These are phyloP conservation scores for Agrochola circellaris DNA, from an alignment of 2,888 invertebrate species.

Conservation along the genomic window DNA sequence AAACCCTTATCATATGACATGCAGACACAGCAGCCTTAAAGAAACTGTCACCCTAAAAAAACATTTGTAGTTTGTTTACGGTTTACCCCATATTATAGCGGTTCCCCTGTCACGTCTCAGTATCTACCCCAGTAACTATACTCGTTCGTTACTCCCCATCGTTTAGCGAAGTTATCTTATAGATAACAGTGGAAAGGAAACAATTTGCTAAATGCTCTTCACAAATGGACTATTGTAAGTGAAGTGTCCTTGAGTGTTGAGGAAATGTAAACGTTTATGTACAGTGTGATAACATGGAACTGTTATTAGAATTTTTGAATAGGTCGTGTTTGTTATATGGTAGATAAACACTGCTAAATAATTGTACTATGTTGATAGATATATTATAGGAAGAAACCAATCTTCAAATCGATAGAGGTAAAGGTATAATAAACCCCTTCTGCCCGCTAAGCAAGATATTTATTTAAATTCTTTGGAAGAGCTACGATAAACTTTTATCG, in stretches of 20 bases:
- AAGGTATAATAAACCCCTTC: too few relatives aligned
- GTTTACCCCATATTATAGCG: not conserved
- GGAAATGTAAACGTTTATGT: not conserved
- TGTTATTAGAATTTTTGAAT: conserved; percentile 1
- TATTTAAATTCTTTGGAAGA: too few relatives aligned
- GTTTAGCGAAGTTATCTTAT: conserved; percentile 28
- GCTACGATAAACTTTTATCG: too few relatives aligned
- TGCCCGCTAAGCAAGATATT: too few relatives aligned
- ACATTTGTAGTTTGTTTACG: conserved; percentile 7
- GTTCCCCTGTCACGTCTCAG: not conserved
- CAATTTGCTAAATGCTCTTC: conserved; percentile 49
- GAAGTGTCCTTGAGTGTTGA: not conserved
- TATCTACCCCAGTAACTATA: conserved; percentile 18
- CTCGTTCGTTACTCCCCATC: conserved; percentile 5
- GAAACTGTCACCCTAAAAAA: not conserved
- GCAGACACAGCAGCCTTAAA: not conserved
- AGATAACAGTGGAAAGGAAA: conserved; percentile 41
- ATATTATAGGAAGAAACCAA: not conserved
- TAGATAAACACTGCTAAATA: not conserved
- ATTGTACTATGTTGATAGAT: not conserved
- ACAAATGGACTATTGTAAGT: conserved; percentile 24
- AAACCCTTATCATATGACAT: not conserved
- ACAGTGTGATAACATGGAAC: not conserved
- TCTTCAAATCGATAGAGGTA: not conserved
- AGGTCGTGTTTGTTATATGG: not conserved